Evolutionary conservation across 2,797 vertebrate genomes (phyloP).

Genomic region (Smutsia gigantea): DNA sequence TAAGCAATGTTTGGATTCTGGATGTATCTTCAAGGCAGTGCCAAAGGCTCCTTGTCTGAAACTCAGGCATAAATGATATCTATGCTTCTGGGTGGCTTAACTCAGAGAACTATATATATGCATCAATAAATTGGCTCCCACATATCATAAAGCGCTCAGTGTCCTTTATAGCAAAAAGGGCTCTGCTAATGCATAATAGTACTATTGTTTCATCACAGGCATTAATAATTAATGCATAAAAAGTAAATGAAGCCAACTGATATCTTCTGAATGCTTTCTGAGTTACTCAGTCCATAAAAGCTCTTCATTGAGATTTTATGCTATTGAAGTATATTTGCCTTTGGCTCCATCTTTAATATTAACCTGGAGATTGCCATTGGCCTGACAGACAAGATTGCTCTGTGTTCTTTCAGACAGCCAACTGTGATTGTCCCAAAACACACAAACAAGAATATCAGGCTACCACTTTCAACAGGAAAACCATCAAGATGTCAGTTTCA

Average conservation of each 20-base stretch:
- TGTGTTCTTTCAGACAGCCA: background rate
- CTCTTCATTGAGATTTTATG: constrained; percentile 48
- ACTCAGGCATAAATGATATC: background rate
- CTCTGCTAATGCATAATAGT: background rate
- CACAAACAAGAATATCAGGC: background rate
- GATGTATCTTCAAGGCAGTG: background rate
- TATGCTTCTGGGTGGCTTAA: background rate
- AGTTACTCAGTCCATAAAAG: background rate
- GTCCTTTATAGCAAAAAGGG: background rate
- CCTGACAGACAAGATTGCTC: background rate
- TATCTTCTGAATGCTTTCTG: constrained; percentile 32
- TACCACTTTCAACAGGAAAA: constrained; percentile 11
- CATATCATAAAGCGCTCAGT: background rate
- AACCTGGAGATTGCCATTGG: constrained; percentile 38
- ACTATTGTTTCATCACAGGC: constrained; percentile 32
- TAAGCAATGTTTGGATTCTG: background rate
- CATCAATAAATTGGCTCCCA: background rate
- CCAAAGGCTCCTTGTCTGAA: background rate
- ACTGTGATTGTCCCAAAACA: background rate
- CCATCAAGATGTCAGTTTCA: background rate
- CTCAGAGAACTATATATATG: background rate
- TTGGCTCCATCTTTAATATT: constrained; percentile 19
- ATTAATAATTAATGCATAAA: constrained; percentile 54
- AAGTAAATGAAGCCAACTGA: constrained; percentile 9
- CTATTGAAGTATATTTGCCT: constrained; percentile 10